Conservation (phyloP, 2,113 vertebrate genomes). For the Ptyas mucosa region DNA sequence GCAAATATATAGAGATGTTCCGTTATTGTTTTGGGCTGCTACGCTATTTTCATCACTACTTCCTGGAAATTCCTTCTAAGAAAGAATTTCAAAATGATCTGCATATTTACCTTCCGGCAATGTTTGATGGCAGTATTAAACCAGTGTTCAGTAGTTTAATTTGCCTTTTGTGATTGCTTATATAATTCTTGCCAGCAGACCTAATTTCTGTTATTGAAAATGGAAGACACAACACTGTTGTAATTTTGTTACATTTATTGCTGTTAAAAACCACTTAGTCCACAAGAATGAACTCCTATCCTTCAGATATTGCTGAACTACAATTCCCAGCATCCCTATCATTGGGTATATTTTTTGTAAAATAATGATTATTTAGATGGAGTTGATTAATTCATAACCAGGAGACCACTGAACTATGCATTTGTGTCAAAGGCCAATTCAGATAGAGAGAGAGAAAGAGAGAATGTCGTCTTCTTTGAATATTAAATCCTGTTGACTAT, state of each 20-base stretch:
- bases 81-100: background rate
- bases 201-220: background rate
- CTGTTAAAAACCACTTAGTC: background rate
- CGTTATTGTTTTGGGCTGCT: background rate
- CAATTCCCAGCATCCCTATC: background rate
- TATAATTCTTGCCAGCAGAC: background rate
- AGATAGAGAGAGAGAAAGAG: background rate
- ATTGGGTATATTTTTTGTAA: background rate
- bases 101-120: background rate
- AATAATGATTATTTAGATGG: background rate
- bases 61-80: background rate
- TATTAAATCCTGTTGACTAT: background rate
- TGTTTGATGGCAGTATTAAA: background rate
- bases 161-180: background rate
- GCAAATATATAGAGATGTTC: background rate
- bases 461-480: background rate
- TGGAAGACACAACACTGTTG: background rate
- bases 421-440: background rate
- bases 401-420: background rate
- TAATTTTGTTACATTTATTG: background rate
- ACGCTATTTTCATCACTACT: background rate
- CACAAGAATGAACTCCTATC: background rate
- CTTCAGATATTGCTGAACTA: background rate
- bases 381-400: background rate
- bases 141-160: background rate